Evolutionary conservation across 2,888 invertebrate genomes (phyloP), one percentile per base, ranked within the genome.

Genomic region (Pachydiplax longipennis): DNA sequence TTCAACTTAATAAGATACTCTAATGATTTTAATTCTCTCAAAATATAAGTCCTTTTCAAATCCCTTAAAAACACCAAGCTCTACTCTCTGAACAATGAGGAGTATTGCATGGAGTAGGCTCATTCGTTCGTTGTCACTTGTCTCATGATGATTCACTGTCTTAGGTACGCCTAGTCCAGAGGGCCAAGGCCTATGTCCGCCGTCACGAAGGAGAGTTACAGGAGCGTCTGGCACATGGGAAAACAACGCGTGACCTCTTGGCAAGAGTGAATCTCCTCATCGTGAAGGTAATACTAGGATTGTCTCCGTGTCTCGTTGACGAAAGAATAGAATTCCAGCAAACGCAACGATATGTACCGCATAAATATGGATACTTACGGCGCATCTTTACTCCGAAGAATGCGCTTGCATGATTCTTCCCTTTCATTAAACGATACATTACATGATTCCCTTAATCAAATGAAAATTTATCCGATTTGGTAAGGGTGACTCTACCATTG

Each of bases 161-260:
- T 37, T 35, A 87, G 87, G 87, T 98, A 35, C 97, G 97, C 93
- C 95, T 98, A 83, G 97, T 98, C 12, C 95, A 97, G 92, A 94
- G 97, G 95, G 98, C 98, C 0, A 98, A 98, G 94, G 95, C 96
- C 37, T 99, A 98, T 94, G 97, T 99, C 83, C 97, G 97, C 92
- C 96, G 96, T 83, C 98, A 99, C 93, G 98, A 99, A 94, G 98
- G 98, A 0, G 98, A 97, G 92, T 95, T 98, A 90, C 98, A 98
- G 93, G 98, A 98, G 93, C 94, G 98, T 91, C 95, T 98, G 91
- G 98, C 98, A n/a, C 97, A 98, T 94, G 98, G 97, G 91, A 97
- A 97, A 93, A 97, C 97, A 92, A 98, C 98, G 3, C 95, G 96
- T 93, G 98, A 98, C 93, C 96, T 97, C 92, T 95, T 98, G 92